A percentile compares a stretch with the other conserved stretches of the same genome.
Conservation (phyloP, 2,113 vertebrate genomes). For the Anguilla japonica region DNA sequence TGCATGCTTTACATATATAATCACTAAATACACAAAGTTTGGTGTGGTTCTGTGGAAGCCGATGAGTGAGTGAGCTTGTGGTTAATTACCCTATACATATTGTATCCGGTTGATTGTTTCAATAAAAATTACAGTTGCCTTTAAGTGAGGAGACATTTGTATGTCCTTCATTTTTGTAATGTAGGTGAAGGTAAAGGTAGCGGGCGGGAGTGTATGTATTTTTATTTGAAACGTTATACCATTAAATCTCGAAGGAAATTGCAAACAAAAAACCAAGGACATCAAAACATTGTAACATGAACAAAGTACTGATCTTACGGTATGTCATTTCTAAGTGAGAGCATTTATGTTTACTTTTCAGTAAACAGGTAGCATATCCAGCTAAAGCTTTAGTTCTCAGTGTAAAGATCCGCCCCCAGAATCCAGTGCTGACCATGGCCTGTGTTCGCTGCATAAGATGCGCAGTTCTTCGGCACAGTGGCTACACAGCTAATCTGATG, state of each 20-base stretch:
- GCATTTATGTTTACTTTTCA: background rate
- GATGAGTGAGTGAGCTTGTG: slow-evolving; percentile 38
- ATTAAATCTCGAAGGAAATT: background rate
- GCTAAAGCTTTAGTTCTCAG: too few relatives aligned
- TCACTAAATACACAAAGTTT: slow-evolving; percentile 56
- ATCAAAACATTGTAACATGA: background rate
- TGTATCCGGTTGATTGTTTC: slow-evolving; percentile 66
- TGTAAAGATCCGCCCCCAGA: too few relatives aligned
- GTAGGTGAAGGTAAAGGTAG: background rate
- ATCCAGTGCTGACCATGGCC: too few relatives aligned
- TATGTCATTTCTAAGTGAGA: background rate
- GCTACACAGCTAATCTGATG: too few relatives aligned
- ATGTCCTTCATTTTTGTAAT: background rate
- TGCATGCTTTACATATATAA: slow-evolving; percentile 64
- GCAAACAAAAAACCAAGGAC: background rate
- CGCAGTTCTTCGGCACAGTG: too few relatives aligned
- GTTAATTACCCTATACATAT: slow-evolving; percentile 56
- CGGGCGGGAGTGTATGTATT: background rate
- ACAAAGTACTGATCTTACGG: background rate
- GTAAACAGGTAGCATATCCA: too few relatives aligned
- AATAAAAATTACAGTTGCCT: slow-evolving; percentile 67
- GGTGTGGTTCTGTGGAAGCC: slow-evolving; percentile 38
- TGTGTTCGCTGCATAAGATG: too few relatives aligned
- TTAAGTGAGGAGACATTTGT: slow-evolving; percentile 33
- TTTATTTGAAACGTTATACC: background rate